A percentile compares a stretch with the other conserved stretches of the same genome.
These are phyloP conservation scores for Margarornis squamiger DNA, from an alignment of 2,797 vertebrate genomes.

Conservation along the genomic window DNA sequence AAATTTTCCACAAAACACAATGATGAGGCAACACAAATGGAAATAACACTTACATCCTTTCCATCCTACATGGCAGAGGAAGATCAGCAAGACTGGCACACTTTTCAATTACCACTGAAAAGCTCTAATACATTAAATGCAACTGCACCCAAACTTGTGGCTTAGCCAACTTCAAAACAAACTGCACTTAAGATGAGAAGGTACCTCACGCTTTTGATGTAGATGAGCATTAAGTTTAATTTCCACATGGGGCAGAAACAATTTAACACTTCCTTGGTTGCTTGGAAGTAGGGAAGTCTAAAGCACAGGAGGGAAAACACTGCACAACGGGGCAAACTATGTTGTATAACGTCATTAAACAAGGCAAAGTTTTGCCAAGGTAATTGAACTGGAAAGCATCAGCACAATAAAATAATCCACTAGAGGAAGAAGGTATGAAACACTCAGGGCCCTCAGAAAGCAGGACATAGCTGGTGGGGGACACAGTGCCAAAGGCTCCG, in stretches of 20 bases:
- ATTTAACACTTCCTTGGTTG: neutral
- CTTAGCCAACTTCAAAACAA: neutral
- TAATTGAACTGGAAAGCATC: neutral
- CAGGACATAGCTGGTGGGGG: neutral
- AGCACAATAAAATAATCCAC: neutral
- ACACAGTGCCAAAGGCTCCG: neutral
- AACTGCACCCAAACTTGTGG: neutral
- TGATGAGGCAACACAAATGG: neutral
- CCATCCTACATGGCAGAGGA: neutral
- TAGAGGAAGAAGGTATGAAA: neutral
- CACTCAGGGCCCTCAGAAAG: neutral
- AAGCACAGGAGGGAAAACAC: neutral
- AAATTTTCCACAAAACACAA: neutral
- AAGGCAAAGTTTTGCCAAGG: neutral
- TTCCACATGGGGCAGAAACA: neutral
- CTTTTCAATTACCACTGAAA: neutral
- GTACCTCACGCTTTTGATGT: neutral
- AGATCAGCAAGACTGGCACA: neutral
- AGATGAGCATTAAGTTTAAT: neutral
- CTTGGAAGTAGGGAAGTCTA: neutral
- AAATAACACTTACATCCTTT: neutral
- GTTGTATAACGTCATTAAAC: neutral
- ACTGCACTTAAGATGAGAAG: rapidly evolving
- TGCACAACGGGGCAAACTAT: neutral
- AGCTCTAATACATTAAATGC: neutral